Evolutionary conservation across 2,888 invertebrate species (phyloP), one percentile per base, ranked within the genome.

Genomic region (Leptura quadrifasciata): DNA sequence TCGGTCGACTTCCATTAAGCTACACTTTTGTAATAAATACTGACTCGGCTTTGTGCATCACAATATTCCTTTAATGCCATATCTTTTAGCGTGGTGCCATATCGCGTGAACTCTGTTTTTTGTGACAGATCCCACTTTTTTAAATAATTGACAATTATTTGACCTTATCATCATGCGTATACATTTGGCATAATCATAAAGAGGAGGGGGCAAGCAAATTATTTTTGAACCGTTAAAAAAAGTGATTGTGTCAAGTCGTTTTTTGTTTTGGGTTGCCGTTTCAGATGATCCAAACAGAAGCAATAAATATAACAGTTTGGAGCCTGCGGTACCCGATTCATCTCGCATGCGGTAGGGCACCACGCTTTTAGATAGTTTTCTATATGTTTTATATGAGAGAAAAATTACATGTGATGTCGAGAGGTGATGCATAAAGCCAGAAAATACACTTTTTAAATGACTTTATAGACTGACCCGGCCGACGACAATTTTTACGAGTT

Each of bases 391-490:
- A 63, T 72, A 74, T 61, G 64, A 55, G 72, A 70, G 72, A 71
- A 72, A 72, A 72, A 68, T 69, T 69, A 72, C 67, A 71, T 52
- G 71, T 71, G 71, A 75, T 88, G 80, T 89, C 88, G 81, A 84
- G 68, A 86, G 86, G 79, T 80, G 85, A 79, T 84, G 84, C 82
- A 79, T 82, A 83, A 85, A 84, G 84, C 84, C 83, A 82, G 71
- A 80, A 81, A 79, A 81, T 72, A 76, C 72, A 72, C 78, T 78
- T 81, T 84, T 83, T 84, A 82, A 84, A 85, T 84, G 87, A 86
- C 83, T 85, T 85, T 84, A 84, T 87, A 88, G 88, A 88, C 88
- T 88, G 88, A 88, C 88, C 88, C 88, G 88, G 88, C 88, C 85
- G 86, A 87, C 83, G 88, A 88, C 87, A 81, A 81, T 83, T 82